Conservation (phyloP, 2,113 vertebrate species). For the Urocolius indicus region DNA sequence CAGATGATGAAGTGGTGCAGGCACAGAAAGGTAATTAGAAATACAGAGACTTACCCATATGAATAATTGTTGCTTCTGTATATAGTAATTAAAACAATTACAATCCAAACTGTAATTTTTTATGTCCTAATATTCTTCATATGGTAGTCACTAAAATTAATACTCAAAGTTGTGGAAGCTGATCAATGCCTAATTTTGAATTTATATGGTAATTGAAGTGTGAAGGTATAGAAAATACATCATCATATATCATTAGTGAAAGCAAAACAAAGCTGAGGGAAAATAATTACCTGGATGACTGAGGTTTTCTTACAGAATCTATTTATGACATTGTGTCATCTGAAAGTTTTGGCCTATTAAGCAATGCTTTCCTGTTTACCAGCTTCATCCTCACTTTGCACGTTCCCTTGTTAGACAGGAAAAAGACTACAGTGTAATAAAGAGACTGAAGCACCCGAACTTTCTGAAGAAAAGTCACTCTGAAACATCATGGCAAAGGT, state of each 20-base stretch:
- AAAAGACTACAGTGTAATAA: not conserved
- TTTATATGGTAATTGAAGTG: not conserved
- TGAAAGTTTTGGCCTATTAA: not conserved
- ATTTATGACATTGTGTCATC: not conserved
- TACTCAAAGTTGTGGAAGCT: not conserved
- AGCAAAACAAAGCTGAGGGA: not conserved
- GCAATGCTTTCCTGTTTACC: not conserved
- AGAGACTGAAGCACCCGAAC: not conserved
- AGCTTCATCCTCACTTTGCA: not conserved
- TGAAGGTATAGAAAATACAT: not conserved
- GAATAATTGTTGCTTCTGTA: not conserved
- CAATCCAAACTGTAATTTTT: not conserved
- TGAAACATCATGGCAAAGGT: not conserved
- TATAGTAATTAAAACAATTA: not conserved
- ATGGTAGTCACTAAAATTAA: not conserved
- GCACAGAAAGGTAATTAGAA: conserved; percentile 85
- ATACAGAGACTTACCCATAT: not conserved
- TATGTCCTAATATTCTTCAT: not conserved
- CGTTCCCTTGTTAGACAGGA: not conserved
- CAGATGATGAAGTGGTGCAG: conserved; percentile 72
- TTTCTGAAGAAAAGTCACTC: not conserved
- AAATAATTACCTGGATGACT: not conserved
- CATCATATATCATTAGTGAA: not conserved
- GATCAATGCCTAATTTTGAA: not conserved
- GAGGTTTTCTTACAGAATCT: not conserved